These are phyloP conservation scores for Anas capensis DNA, from an alignment of 2,797 vertebrate species.

Conservation along the genomic window DNA sequence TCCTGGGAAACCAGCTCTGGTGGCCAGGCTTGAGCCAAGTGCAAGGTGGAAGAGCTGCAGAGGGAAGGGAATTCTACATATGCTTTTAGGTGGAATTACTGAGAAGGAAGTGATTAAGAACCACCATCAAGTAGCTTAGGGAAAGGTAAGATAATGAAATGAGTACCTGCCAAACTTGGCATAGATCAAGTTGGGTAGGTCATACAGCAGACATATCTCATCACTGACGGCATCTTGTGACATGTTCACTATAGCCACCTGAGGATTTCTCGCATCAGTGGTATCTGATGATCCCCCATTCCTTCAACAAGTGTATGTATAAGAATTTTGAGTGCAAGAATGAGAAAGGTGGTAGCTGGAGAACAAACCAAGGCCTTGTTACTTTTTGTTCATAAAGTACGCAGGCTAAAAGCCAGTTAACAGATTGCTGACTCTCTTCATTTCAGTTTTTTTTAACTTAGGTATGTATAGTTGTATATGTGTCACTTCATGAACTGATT, in stretches of 20 bases:
- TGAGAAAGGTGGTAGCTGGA: background rate
- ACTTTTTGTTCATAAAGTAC: background rate
- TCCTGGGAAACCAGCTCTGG: background rate
- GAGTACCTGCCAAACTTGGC: background rate
- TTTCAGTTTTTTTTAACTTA: background rate
- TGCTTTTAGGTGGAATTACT: background rate
- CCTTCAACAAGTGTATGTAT: background rate
- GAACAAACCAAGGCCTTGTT: background rate
- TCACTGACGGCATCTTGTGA: background rate
- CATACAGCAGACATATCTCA: background rate
- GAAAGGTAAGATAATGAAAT: background rate
- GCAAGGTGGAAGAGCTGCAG: background rate
- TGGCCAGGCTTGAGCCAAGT: background rate
- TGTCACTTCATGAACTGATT: background rate
- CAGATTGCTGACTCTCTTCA: background rate
- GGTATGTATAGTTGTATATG: background rate
- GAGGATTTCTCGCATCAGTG: background rate
- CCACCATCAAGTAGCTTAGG: background rate
- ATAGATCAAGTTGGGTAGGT: background rate
- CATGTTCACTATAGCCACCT: background rate
- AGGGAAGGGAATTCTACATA: background rate
- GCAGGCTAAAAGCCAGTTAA: background rate
- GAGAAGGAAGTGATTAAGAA: background rate
- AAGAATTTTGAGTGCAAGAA: background rate
- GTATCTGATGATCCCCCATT: background rate